phyloP scores from a whole-genome alignment of 2,888 invertebrate genomes.

The Bellardia pandia region DNA sequence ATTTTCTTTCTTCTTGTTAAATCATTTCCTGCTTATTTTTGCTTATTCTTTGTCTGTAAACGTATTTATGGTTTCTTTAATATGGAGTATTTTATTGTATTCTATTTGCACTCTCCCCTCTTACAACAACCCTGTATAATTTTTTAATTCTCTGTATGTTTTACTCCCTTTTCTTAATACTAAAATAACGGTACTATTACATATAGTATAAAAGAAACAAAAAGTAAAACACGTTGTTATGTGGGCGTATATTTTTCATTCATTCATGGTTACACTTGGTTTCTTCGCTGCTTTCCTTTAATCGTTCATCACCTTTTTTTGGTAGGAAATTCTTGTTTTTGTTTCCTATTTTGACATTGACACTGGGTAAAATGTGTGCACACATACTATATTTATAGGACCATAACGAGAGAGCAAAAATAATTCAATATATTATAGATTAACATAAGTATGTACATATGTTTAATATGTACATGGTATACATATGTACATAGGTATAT shows the following conservation, averaged over 20 bases:
- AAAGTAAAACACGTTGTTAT: conserved; percentile 12
- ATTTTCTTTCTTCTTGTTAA: neutral
- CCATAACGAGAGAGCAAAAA: neutral
- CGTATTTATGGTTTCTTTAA: neutral
- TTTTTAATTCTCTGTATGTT: neutral
- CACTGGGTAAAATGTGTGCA: conserved; percentile 3
- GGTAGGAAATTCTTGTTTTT: neutral
- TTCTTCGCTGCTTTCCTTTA: neutral
- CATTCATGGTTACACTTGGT: conserved; percentile 11
- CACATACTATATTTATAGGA: no score
- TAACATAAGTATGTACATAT: no score
- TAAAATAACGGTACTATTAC: neutral
- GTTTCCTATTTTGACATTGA: conserved; percentile 13
- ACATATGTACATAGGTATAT: no score
- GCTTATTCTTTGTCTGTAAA: neutral
- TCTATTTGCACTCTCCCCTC: neutral
- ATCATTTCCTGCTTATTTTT: conserved; percentile 17
- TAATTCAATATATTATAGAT: no score
- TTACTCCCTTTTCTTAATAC: neutral
- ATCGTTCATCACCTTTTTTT: neutral
- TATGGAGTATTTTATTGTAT: neutral
- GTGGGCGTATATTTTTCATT: conserved; percentile 26
- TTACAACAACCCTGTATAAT: neutral
- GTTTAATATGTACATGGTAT: no score
- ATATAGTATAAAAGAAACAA: neutral